Base-by-base conservation (phyloP, 2,797 vertebrate species). In the Pteronotus mesoamericanus region DNA sequence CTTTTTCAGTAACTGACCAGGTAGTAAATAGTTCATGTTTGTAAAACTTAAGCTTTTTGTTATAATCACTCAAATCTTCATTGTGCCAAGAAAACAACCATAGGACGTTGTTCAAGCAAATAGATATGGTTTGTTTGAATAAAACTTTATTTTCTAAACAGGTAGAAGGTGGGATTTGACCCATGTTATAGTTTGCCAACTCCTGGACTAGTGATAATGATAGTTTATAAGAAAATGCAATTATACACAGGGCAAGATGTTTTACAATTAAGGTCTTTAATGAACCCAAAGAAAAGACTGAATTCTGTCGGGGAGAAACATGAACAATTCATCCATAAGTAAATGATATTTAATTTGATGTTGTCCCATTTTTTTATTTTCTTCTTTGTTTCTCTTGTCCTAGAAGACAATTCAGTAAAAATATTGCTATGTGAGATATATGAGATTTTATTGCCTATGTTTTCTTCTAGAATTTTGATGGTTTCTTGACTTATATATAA, bases 61-160 rank as follows among this genome's bases (percentile, higher is more conserved):
- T 59, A 2, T 44, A 37, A 53, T 89, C 59, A 86, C n/a, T 86
- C 51, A 83, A 26, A 7, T 87, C 29, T 32, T 42, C 8, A 18
- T 19, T 78, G n/a, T 74, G 77, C 29, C 21, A 26, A 75, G 42
- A 37, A 95, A 74, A 42, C 26, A 57, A 74, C 37, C 18, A 53
- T 21, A 79, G 44, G 7, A 16, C 44, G 32, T 68, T 53, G 11
- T 14, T 12, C 29, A 55, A 85, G 26, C 12, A 75, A 85, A 93
- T 29, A 26, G 9, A 4, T 34, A 59, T 32, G 24, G 22, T 9
- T 48, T 75, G 4, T 91, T 71, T 59, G 71, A 59, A 72, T 80
- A 86, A 93, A 93, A 69, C 26, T 51, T 57, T 75, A 89, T 89
- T 93, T 59, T 93, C 42, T 84, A 64, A 93, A 15, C 3, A 71